Evolutionary conservation across 2,888 invertebrate species (phyloP).

Genomic region (Amphipoea lucens): DNA sequence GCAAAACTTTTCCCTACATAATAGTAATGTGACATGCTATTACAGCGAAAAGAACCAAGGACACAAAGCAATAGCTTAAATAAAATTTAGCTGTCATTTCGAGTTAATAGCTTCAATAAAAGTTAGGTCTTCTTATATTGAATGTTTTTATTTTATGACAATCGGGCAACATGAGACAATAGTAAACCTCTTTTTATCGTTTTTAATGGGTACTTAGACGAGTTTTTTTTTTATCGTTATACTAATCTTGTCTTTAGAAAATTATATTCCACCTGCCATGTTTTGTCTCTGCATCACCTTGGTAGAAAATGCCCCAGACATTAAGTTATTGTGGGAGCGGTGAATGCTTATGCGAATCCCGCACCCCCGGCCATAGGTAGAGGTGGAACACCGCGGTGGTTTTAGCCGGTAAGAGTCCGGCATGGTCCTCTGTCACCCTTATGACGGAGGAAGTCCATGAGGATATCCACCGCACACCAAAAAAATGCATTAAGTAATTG

Average conservation of each 20-base stretch:
- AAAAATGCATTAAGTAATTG: too few species aligned
- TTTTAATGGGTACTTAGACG: neutral
- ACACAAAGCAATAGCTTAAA: slow-evolving; percentile 59
- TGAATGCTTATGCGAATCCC: too few species aligned
- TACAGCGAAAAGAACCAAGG: slow-evolving; percentile 19
- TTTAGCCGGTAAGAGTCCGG: too few species aligned
- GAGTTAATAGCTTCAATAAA: slow-evolving; percentile 64
- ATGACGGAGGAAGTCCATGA: too few species aligned
- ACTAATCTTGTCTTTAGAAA: neutral
- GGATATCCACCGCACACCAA: too few species aligned
- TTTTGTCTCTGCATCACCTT: neutral
- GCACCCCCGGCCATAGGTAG: too few species aligned
- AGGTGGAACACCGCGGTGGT: too few species aligned
- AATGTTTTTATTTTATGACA: slow-evolving; percentile 63
- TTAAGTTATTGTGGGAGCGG: too few species aligned
- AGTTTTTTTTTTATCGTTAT: neutral
- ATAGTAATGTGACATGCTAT: slow-evolving; percentile 16
- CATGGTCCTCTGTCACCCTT: too few species aligned
- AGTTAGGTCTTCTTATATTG: slow-evolving; percentile 57
- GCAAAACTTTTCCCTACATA: neutral
- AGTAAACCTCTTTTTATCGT: slow-evolving; percentile 34
- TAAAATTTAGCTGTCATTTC: slow-evolving; percentile 62
- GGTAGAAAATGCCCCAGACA: neutral
- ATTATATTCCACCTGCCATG: neutral
- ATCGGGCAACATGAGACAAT: slow-evolving; percentile 52